These are phyloP conservation scores for Tamandua tetradactyla DNA, from an alignment of 2,797 vertebrate species.

Conservation along the genomic window DNA sequence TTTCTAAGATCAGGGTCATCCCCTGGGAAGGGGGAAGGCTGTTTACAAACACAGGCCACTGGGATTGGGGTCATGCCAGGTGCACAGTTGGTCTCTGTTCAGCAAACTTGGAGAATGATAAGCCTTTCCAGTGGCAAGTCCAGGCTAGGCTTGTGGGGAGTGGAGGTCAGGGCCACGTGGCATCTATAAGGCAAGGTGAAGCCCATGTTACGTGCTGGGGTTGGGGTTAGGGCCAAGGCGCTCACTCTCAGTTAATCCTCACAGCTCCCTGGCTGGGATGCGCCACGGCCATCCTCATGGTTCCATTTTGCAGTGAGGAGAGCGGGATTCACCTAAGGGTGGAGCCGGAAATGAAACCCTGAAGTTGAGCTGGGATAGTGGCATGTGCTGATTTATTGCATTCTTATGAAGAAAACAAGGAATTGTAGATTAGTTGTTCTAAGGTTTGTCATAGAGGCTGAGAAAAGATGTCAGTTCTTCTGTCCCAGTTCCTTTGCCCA, in stretches of 20 bases:
- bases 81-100: not conserved
- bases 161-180: fast-evolving
- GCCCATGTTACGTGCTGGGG: fast-evolving
- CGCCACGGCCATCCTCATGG: too few relatives aligned
- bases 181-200: not conserved
- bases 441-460: not conserved
- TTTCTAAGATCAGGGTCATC: constrained; percentile 3
- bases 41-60: not conserved
- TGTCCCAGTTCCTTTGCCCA: constrained; percentile 83
- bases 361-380: not conserved
- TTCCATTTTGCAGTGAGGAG: not conserved
- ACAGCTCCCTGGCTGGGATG: not conserved
- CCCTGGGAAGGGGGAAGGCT: not conserved
- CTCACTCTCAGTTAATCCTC: not conserved
- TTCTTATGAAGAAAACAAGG: constrained; percentile 59
- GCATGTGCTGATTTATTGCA: constrained; percentile 37
- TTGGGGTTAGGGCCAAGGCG: too few relatives aligned
- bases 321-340: not conserved
- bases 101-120: not conserved
- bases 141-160: not conserved
- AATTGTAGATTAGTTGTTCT: not conserved
- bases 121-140: not conserved
- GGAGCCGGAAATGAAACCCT: not conserved
- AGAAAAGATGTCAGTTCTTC: constrained; percentile 82
- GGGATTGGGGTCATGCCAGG: not conserved